Percentiles rank a stretch among this genome's conserved stretches.
Conservation (phyloP, 2,797 vertebrate genomes). For the Spea hammondii region DNA sequence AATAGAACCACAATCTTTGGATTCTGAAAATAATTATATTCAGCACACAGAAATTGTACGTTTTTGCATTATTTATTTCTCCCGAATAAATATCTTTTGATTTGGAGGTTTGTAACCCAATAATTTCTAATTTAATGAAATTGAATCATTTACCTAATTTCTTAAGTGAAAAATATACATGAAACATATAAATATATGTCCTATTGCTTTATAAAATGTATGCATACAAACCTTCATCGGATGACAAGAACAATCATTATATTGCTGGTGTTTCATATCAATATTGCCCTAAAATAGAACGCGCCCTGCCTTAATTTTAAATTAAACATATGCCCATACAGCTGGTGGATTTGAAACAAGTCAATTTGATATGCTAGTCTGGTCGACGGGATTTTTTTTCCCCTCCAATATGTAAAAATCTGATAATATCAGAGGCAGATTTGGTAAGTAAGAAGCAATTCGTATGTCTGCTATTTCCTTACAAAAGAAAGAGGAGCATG, state of each 20-base stretch:
- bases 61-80: too few relatives aligned
- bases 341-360: conserved; percentile 33
- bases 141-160: too few relatives aligned
- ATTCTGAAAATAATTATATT: too few relatives aligned
- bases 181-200: too few relatives aligned
- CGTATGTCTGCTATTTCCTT: conserved; percentile 7
- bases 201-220: not conserved
- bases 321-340: conserved; percentile 45
- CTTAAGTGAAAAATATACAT: too few relatives aligned
- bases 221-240: not conserved
- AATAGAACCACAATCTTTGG: too few relatives aligned
- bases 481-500: conserved; percentile 53
- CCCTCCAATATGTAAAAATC: conserved; percentile 39
- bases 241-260: conserved; percentile 6
- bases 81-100: too few relatives aligned
- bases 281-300: conserved; percentile 14
- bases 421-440: conserved; percentile 39
- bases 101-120: too few relatives aligned
- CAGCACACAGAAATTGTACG: too few relatives aligned
- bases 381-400: conserved; percentile 9
- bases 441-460: conserved; percentile 34
- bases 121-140: too few relatives aligned
- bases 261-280: conserved; percentile 28
- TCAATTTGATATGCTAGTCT: conserved; percentile 25
- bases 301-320: conserved; percentile 26